Conservation (phyloP, 2,797 vertebrate genomes). For the Pipistrellus kuhlii region DNA sequence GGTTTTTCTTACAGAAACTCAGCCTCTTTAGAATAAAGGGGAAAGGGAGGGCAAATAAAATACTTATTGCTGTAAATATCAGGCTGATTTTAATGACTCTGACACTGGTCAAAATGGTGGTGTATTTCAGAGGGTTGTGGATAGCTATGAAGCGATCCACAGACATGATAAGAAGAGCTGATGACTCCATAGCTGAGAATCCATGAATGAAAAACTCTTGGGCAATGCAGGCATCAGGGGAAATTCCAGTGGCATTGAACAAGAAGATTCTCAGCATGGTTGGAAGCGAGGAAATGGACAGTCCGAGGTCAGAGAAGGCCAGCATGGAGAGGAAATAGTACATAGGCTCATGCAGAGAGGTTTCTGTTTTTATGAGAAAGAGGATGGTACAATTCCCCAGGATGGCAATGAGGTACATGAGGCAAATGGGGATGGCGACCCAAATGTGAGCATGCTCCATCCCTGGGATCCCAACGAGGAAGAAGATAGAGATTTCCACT, state of each 20-base stretch:
- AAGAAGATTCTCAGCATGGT: constrained; percentile 87
- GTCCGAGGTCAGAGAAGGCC: constrained; percentile 75
- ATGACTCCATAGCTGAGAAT: constrained; percentile 78
- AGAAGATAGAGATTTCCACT: constrained; percentile 51
- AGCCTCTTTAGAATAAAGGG: constrained; percentile 59
- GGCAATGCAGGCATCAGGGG: constrained; percentile 84
- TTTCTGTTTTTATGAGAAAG: constrained; percentile 80
- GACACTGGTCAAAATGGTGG: constrained; percentile 45
- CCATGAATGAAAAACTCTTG: constrained; percentile 89
- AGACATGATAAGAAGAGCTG: constrained; percentile 64
- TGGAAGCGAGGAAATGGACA: constrained; percentile 85
- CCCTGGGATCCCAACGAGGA: constrained; percentile 67
- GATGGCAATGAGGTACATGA: constrained; percentile 75
- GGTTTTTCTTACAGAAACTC: constrained; percentile 42
- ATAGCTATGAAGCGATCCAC: constrained; percentile 66
- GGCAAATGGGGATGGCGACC: constrained; percentile 53
- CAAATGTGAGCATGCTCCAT: constrained; percentile 36
- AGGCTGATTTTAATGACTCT: constrained; percentile 44
- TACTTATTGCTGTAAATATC: neutral
- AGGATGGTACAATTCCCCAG: constrained; percentile 87
- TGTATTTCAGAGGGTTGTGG: constrained; percentile 63
- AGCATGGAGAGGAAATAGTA: constrained; percentile 88
- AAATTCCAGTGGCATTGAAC: constrained; percentile 80
- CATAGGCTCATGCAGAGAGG: constrained; percentile 89
- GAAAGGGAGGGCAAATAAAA: constrained; percentile 51